Evolutionary conservation across 1,140 invertebrate genomes (phyloP).

Genomic region (Rhyacophila brunnea): DNA sequence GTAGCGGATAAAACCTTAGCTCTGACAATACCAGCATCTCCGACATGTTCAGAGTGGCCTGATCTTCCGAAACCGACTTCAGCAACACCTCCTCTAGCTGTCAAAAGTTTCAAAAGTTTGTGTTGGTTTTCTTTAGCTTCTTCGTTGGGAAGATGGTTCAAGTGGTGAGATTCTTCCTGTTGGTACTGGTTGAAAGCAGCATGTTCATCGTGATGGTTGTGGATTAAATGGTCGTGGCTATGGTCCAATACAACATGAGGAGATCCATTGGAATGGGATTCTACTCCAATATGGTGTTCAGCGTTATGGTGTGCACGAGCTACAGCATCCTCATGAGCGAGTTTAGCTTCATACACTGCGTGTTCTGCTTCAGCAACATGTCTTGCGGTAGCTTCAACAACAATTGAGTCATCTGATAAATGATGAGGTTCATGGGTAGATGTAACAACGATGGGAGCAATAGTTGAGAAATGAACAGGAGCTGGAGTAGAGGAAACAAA

Average conservation of each 20-base stretch:
- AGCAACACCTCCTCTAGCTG: constrained; percentile 48
- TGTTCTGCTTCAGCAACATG: constrained; percentile 33
- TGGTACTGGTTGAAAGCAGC: constrained; percentile 15
- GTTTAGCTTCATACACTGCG: constrained; percentile 24
- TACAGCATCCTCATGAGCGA: constrained; percentile 30
- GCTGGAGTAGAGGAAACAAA: constrained; percentile 29
- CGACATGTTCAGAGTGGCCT: constrained; percentile 36
- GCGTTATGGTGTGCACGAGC: constrained; percentile 14
- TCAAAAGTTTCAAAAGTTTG: constrained; percentile 53
- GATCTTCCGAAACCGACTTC: constrained; percentile 49
- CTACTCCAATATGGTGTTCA: constrained; percentile 30
- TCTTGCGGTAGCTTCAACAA: constrained; percentile 44
- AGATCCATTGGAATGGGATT: constrained; percentile 39
- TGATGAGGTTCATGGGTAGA: constrained; percentile 31
- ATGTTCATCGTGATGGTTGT: background rate
- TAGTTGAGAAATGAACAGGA: constrained; percentile 35
- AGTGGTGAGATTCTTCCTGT: constrained; percentile 1
- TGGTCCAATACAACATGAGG: constrained; percentile 35
- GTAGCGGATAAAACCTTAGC: constrained; percentile 59
- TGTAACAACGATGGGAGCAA: constrained; percentile 29
- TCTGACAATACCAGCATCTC: constrained; percentile 45
- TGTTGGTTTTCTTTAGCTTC: constrained; percentile 52
- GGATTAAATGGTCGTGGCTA: constrained; percentile 36
- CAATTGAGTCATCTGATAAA: constrained; percentile 40
- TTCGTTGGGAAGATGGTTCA: constrained; percentile 37